Conservation (phyloP, 2,797 vertebrate species). For the Sebastiscus tertius region DNA sequence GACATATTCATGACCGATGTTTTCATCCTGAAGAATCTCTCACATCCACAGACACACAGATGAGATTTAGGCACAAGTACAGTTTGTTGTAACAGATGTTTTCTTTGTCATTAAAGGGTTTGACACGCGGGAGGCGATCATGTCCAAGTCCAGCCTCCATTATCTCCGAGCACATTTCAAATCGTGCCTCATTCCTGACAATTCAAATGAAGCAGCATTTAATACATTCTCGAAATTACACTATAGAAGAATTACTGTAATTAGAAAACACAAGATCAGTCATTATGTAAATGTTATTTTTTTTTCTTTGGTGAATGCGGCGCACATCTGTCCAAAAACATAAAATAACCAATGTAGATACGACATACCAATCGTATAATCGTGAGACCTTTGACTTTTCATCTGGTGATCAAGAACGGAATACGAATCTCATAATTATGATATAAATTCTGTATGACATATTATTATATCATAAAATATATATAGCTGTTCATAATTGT, state of each 20-base stretch:
- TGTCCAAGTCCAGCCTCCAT: not conserved
- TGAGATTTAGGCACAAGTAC: constrained; percentile 10
- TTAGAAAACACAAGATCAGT: not conserved
- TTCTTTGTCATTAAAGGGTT: not conserved
- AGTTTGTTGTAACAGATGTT: not conserved
- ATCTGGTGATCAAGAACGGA: not conserved
- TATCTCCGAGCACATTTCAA: not conserved
- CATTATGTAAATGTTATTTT: not conserved
- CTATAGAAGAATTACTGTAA: not conserved
- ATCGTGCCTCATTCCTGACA: not conserved
- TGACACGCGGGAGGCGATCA: not conserved
- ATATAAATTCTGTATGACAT: not conserved
- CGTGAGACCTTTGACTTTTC: not conserved
- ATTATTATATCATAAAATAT: not conserved
- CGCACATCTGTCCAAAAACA: not conserved
- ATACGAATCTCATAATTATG: not conserved
- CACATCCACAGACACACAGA: not conserved
- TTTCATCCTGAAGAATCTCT: not conserved
- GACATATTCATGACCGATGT: not conserved
- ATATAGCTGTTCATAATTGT: not conserved
- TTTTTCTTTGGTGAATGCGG: not conserved
- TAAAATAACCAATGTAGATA: not conserved
- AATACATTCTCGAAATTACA: not conserved
- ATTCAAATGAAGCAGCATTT: not conserved
- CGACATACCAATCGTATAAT: too few species aligned